phyloP scores from a whole-genome alignment of 2,888 invertebrate genomes.

The Oscheius sp. region DNA sequence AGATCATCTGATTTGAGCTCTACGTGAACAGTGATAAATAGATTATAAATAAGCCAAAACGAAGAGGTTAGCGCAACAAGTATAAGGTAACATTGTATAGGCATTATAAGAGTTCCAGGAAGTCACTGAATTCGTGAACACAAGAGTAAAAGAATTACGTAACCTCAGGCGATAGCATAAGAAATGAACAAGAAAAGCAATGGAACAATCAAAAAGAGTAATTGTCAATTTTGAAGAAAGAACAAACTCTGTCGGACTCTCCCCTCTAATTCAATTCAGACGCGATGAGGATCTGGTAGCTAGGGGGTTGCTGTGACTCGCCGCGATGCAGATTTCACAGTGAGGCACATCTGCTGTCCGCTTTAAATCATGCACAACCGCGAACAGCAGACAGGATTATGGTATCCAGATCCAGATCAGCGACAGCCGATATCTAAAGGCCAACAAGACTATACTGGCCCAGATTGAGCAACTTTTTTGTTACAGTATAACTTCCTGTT shows the following conservation, averaged over 20 bases:
- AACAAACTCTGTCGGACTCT: background rate
- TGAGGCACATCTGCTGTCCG: constrained; percentile 28
- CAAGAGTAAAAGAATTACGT: too few species aligned
- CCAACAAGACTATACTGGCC: background rate
- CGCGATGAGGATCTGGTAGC: constrained; percentile 7
- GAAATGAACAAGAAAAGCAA: background rate
- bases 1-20: too few species aligned
- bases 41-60: too few species aligned
- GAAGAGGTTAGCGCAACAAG: too few species aligned
- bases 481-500: too few species aligned
- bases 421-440: background rate
- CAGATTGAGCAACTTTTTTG: background rate
- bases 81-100: too few species aligned
- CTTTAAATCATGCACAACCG: constrained; percentile 31
- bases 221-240: background rate
- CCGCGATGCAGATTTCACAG: constrained; percentile 24
- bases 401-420: background rate
- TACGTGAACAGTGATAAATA: too few species aligned
- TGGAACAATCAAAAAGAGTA: background rate
- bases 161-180: background rate
- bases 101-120: too few species aligned
- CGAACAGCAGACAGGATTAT: constrained; percentile 28
- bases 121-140: too few species aligned
- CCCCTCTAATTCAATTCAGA: constrained; percentile 6
- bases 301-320: constrained; percentile 13